A percentile compares a stretch with the other conserved stretches of the same genome.
phyloP scores from a whole-genome alignment of 1,140 invertebrate genomes.

The Charaxes varanes region DNA sequence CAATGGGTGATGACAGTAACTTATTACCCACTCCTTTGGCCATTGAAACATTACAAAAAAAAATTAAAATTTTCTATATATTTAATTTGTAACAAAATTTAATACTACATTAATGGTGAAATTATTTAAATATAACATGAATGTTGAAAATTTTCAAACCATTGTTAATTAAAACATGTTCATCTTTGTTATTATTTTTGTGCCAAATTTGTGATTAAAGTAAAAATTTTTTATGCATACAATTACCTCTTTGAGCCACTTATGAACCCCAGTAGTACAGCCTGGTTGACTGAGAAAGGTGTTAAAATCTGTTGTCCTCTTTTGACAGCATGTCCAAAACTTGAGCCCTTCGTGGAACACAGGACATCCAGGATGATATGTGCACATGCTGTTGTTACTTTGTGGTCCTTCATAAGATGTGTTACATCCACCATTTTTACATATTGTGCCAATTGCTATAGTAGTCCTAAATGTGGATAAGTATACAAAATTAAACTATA shows the following conservation, averaged over 20 bases:
- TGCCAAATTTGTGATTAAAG: no score
- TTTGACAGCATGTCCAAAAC: constrained; percentile 97
- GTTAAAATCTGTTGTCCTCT: constrained; percentile 95
- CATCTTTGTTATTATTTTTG: no score
- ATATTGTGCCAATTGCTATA: constrained; percentile 85
- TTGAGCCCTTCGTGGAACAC: constrained; percentile 99
- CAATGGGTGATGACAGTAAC: no score
- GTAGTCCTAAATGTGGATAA: constrained; percentile 26
- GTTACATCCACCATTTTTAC: constrained; percentile 92
- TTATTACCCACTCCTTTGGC: no score
- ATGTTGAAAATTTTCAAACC: no score
- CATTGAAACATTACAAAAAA: no score
- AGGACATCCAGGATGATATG: constrained; percentile 91
- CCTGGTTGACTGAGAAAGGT: constrained; percentile 92
- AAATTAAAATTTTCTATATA: no score
- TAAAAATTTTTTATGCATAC: constrained; percentile 19
- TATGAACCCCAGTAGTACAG: constrained; percentile 88
- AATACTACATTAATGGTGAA: no score
- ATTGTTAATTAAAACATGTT: no score
- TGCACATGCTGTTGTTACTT: constrained; percentile 81
- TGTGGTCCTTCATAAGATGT: constrained; percentile 80
- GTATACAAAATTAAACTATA: no score
- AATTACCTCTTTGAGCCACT: constrained; percentile 89
- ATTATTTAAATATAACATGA: no score
- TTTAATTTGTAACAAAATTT: no score